Conservation (phyloP, 23 tunicate genomes). For the Halocynthia roretzi region DNA sequence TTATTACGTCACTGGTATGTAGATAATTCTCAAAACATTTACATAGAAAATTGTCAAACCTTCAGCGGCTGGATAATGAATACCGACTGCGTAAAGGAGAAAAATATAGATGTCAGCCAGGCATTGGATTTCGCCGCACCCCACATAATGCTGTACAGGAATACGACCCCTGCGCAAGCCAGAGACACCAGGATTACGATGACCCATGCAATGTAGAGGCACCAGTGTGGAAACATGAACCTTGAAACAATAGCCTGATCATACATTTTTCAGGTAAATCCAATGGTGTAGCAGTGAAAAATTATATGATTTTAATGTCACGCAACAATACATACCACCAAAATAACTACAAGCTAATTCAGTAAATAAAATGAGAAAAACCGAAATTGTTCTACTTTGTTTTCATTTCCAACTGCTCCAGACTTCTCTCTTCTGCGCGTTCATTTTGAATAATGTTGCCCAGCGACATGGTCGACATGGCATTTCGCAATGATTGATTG, state of each 20-base stretch:
- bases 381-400: slow-evolving; percentile 25
- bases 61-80: slow-evolving; percentile 74
- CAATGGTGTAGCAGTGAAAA: not conserved
- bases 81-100: slow-evolving; percentile 66
- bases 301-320: not conserved
- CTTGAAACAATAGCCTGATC: not conserved
- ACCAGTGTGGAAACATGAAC: slow-evolving; percentile 63
- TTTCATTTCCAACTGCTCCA: slow-evolving; percentile 2
- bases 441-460: slow-evolving; percentile 21
- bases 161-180: slow-evolving; percentile 58
- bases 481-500: slow-evolving; percentile 5
- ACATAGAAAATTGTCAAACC: slow-evolving; percentile 13
- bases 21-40: not conserved
- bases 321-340: too few relatives aligned
- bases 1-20: not conserved
- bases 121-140: slow-evolving; percentile 62
- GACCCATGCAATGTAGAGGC: slow-evolving; percentile 48
- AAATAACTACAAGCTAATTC: not conserved
- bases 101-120: slow-evolving; percentile 53
- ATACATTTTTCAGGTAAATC: not conserved
- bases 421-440: slow-evolving; percentile 11
- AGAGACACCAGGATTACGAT: slow-evolving; percentile 26
- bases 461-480: slow-evolving; percentile 3
- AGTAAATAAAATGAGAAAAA: not conserved
- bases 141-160: slow-evolving; percentile 83